Conservation (phyloP, 2,113 vertebrate genomes). For the Leucoraja erinaceus region DNA sequence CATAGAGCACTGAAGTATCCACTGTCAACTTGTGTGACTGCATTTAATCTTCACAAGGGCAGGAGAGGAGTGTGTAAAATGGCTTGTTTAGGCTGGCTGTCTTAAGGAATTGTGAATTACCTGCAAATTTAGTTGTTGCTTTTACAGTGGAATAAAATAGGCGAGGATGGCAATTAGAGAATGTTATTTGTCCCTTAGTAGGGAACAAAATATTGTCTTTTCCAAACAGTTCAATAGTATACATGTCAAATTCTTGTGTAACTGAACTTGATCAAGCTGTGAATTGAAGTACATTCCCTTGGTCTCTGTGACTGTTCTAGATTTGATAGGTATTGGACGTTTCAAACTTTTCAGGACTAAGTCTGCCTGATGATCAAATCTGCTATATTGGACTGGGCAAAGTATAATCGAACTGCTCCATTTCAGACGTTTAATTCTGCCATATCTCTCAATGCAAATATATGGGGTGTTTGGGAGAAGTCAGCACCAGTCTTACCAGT, state of each 20-base stretch:
- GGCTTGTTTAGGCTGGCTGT: too few species aligned
- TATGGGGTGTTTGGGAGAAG: not conserved
- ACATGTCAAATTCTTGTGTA: not conserved
- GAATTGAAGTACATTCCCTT: not conserved
- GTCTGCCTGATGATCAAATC: not conserved
- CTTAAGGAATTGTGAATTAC: not conserved
- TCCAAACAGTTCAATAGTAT: not conserved
- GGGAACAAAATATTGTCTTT: not conserved
- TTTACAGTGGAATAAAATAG: not conserved
- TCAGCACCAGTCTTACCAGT: too few species aligned
- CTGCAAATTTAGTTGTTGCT: not conserved
- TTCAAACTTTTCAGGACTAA: not conserved
- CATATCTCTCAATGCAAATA: not conserved
- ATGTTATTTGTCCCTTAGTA: not conserved
- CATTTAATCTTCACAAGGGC: too few species aligned
- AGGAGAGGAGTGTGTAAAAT: too few species aligned
- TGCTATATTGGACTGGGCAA: not conserved
- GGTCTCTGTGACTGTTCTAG: not conserved
- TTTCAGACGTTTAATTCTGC: not conserved
- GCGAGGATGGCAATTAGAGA: too few species aligned
- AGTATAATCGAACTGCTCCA: not conserved
- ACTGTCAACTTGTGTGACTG: too few species aligned
- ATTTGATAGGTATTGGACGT: not conserved
- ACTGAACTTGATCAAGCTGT: not conserved
- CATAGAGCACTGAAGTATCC: too few species aligned